phyloP scores from a whole-genome alignment of 2,888 invertebrate genomes.

The Rhagonycha lutea region DNA sequence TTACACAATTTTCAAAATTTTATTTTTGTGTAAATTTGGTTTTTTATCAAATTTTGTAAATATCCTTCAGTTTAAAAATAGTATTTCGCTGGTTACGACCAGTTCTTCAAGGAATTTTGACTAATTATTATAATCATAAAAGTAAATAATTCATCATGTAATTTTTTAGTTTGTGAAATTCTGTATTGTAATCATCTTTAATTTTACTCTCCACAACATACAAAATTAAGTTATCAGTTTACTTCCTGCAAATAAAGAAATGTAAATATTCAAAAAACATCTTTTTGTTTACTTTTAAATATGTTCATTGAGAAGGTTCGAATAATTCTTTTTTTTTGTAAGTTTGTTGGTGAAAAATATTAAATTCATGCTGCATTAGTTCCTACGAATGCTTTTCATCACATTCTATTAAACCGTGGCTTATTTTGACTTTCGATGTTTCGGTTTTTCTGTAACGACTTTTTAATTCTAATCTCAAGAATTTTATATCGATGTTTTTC shows the following conservation, averaged over 20 bases:
- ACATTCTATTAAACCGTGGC: not conserved
- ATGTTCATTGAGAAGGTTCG: not conserved
- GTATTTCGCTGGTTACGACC: not conserved
- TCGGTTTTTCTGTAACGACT: not conserved
- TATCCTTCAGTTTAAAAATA: not conserved
- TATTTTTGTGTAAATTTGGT: not conserved
- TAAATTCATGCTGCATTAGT: not conserved
- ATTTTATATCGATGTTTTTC: not conserved
- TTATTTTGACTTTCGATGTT: not conserved
- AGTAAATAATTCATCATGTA: not conserved
- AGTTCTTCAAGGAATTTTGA: not conserved
- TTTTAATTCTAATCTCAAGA: not conserved
- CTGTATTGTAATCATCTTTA: not conserved
- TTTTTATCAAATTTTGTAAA: not conserved
- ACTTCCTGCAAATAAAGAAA: not conserved
- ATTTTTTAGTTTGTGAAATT: not conserved
- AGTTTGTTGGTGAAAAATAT: not conserved
- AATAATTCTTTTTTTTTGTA: not conserved
- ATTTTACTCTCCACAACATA: not conserved
- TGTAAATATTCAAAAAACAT: not conserved
- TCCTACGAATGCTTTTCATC: not conserved
- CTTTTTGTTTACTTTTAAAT: not conserved
- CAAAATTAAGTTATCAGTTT: not conserved
- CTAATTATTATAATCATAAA: not conserved
- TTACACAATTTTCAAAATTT: slow-evolving; percentile 8